Conservation (phyloP, 2,888 invertebrate species). For the Linyphia triangularis region DNA sequence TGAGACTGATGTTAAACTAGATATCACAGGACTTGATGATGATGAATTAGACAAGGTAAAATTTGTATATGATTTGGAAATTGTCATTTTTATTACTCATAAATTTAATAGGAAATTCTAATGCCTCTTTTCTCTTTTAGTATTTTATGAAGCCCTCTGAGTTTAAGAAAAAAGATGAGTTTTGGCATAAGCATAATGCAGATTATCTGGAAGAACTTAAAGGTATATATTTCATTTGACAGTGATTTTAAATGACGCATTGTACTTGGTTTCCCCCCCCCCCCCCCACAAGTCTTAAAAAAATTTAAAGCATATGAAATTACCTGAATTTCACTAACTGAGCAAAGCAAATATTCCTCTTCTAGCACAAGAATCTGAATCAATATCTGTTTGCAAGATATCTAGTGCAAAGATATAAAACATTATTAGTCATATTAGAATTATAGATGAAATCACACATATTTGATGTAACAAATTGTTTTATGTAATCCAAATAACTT, state of each 20-base stretch:
- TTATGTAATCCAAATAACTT: too few relatives aligned
- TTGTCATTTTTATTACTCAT: neutral
- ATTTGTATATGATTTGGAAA: neutral
- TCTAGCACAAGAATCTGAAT: conserved; percentile 12
- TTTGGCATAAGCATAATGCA: conserved; percentile 94
- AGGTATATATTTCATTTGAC: conserved; percentile 85
- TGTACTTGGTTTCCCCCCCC: too few relatives aligned
- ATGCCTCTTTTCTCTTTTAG: conserved; percentile 75
- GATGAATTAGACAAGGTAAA: conserved; percentile 88
- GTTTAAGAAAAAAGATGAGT: conserved; percentile 87
- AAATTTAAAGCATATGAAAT: too few relatives aligned
- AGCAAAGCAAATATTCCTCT: too few relatives aligned
- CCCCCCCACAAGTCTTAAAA: too few relatives aligned
- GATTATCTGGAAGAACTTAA: conserved; percentile 91
- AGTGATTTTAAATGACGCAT: too few relatives aligned
- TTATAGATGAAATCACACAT: too few relatives aligned
- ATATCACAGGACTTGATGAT: conserved; percentile 89
- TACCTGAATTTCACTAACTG: too few relatives aligned
- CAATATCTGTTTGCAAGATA: neutral
- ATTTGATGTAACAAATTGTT: too few relatives aligned
- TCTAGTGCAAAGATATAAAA: too few relatives aligned
- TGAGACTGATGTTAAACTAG: conserved; percentile 82
- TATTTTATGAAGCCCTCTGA: conserved; percentile 92
- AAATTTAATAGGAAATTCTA: neutral
- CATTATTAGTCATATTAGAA: too few relatives aligned